Conservation (phyloP, 2,888 invertebrate species). For the Capitulum mitella region DNA sequence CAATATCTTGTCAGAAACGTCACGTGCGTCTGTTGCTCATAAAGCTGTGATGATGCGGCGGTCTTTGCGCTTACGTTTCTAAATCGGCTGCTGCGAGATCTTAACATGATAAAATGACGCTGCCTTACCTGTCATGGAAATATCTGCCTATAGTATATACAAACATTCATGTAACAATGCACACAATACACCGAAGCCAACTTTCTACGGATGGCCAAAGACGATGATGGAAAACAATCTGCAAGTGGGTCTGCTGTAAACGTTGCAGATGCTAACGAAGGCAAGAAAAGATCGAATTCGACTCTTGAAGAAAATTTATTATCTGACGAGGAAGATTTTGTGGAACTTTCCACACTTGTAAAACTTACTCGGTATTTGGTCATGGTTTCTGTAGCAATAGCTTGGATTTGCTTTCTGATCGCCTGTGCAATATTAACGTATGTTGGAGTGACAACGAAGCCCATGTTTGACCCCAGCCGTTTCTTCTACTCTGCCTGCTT, state of each 20-base stretch:
- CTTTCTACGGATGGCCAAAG: not conserved
- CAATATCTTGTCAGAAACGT: not conserved
- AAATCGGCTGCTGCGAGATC: not conserved
- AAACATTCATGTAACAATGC: not conserved
- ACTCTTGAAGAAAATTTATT: not conserved
- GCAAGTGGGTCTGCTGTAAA: not conserved
- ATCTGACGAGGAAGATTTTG: not conserved
- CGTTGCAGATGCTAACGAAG: not conserved
- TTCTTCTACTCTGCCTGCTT: not conserved
- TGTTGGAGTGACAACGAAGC: not conserved
- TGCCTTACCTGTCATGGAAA: not conserved
- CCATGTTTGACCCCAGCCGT: not conserved
- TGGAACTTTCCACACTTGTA: not conserved
- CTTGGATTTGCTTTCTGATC: not conserved
- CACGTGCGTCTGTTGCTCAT: too few relatives aligned
- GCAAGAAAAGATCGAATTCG: not conserved
- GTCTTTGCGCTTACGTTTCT: not conserved
- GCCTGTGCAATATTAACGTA: not conserved
- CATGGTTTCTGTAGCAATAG: constrained; percentile 6
- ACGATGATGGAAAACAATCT: not conserved
- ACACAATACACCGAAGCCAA: not conserved
- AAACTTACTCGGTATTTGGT: not conserved
- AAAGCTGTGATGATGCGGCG: not conserved
- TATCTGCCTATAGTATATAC: not conserved
- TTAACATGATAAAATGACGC: not conserved